A percentile compares a stretch with the other conserved stretches of the same genome.
These are phyloP conservation scores for Petrocephalus microphthalmus DNA, from an alignment of 2,113 vertebrate species.

Conservation along the genomic window DNA sequence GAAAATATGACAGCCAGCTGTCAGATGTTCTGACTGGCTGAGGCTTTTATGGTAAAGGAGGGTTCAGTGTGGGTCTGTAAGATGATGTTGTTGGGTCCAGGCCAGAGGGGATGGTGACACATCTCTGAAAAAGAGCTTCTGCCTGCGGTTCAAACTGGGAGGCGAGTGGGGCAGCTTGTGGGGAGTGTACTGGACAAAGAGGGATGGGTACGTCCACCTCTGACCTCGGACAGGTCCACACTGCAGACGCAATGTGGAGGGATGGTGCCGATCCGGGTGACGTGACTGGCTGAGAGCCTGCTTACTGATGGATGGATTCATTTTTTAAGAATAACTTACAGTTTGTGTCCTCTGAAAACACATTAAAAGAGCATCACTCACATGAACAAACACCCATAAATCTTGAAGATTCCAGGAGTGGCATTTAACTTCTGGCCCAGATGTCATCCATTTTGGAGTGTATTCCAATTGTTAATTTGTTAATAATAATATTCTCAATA, in stretches of 20 bases:
- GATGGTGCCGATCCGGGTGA: not conserved
- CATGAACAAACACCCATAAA: slow-evolving; percentile 1
- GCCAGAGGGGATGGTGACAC: not conserved
- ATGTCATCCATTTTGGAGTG: not conserved
- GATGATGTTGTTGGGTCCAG: not conserved
- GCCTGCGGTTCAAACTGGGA: slow-evolving; percentile 2
- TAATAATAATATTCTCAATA: not conserved
- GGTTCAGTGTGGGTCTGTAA: not conserved
- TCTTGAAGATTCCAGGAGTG: not conserved
- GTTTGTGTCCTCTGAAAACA: slow-evolving; percentile 19
- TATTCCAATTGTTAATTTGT: not conserved
- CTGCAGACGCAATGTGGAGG: not conserved
- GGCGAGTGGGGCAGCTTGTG: not conserved
- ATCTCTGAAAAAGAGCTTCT: not conserved
- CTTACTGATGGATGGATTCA: slow-evolving; percentile 6
- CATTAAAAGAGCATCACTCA: slow-evolving; percentile 26
- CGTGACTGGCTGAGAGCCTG: not conserved
- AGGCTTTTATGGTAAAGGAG: not conserved
- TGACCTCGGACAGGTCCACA: slow-evolving; percentile 8
- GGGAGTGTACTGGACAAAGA: slow-evolving; percentile 11
- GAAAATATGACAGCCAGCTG: not conserved
- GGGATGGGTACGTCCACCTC: slow-evolving; percentile 16
- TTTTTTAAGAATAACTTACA: slow-evolving; percentile 19
- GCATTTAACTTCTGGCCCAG: not conserved
- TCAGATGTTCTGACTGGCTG: not conserved